Conservation (phyloP, 2,113 vertebrate genomes). For the Todiramphus chloris region DNA sequence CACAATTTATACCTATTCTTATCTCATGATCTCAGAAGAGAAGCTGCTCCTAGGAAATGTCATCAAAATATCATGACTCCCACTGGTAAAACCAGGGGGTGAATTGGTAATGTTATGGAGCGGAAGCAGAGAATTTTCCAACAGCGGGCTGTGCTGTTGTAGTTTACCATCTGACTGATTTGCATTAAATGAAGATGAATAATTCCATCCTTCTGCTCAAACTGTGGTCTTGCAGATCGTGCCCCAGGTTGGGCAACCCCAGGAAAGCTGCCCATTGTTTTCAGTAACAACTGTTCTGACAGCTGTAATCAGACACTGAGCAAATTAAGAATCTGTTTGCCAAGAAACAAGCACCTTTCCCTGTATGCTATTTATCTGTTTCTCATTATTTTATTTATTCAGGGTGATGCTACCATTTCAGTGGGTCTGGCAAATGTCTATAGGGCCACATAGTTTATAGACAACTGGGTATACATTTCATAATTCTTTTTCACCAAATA, state of each 20-base stretch:
- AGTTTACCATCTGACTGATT: not conserved
- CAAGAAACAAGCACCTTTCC: not conserved
- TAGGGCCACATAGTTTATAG: not conserved
- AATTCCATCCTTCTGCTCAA: not conserved
- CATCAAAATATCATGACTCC: slow-evolving; percentile 57
- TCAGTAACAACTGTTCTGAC: not conserved
- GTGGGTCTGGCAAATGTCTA: not conserved
- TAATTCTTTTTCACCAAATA: not conserved
- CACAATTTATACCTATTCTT: slow-evolving; percentile 29
- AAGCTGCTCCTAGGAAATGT: slow-evolving; percentile 36
- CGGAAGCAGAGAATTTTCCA: not conserved
- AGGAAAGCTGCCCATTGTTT: not conserved
- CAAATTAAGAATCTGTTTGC: not conserved
- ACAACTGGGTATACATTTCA: not conserved
- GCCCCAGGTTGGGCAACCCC: not conserved
- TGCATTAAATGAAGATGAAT: slow-evolving; percentile 11
- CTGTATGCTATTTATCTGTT: not conserved
- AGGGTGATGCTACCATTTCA: not conserved
- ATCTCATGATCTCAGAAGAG: slow-evolving; percentile 25
- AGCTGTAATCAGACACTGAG: not conserved
- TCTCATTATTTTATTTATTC: not conserved
- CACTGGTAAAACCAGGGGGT: slow-evolving; percentile 15
- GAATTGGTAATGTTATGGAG: not conserved
- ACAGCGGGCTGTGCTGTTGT: not conserved
- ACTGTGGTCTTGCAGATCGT: not conserved